These are phyloP conservation scores for Microcebus jonahi DNA, from an alignment of 2,113 vertebrate genomes.

Conservation along the genomic window DNA sequence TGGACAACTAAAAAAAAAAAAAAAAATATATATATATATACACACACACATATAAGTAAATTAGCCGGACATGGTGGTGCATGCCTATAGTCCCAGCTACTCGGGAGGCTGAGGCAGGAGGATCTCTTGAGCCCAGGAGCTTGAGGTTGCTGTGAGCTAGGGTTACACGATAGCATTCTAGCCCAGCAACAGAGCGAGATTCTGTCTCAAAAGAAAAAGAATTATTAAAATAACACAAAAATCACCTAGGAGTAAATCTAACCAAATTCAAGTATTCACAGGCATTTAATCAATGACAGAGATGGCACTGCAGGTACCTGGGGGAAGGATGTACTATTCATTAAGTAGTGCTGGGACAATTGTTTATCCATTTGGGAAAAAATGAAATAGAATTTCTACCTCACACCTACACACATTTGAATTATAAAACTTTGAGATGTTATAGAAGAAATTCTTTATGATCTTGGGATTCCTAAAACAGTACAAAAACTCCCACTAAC, in stretches of 20 bases:
- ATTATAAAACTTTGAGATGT: slow-evolving; percentile 2
- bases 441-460: not conserved
- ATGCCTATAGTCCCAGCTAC: no score
- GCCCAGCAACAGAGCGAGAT: no score
- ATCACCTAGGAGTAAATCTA: not conserved
- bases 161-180: no score
- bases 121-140: no score
- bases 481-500: not conserved
- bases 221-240: not conserved
- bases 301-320: not conserved
- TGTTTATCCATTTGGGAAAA: not conserved
- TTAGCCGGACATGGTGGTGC: no score
- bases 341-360: not conserved
- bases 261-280: not conserved
- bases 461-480: not conserved
- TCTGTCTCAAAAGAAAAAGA: not conserved
- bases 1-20: no score
- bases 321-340: not conserved
- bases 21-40: no score
- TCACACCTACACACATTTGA: not conserved
- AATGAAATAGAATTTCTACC: not conserved
- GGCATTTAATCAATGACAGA: not conserved
- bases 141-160: no score
- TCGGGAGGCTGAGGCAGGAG: no score
- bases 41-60: no score